Conservation (phyloP, 2,113 vertebrate genomes). For the Lepus europaeus region DNA sequence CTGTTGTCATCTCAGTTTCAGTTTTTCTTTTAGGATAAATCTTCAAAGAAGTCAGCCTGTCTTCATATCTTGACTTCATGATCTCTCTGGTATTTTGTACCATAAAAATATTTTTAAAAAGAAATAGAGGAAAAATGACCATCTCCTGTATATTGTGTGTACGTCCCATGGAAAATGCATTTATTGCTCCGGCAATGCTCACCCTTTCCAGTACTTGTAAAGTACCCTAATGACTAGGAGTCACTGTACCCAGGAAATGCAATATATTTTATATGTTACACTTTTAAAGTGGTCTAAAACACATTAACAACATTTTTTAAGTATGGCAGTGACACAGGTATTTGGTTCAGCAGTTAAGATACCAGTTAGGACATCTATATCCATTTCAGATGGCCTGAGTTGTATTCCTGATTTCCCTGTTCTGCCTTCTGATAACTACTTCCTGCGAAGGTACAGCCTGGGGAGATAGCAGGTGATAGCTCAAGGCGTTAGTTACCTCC, state of each 20-base stretch:
- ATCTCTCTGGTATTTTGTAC: slow-evolving; percentile 20
- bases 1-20: slow-evolving; percentile 41
- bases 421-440: too few relatives aligned
- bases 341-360: too few relatives aligned
- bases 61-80: slow-evolving; percentile 54
- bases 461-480: too few relatives aligned
- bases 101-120: slow-evolving; percentile 44
- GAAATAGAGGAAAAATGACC: background rate
- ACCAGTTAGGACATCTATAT: too few relatives aligned
- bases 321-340: too few relatives aligned
- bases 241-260: background rate
- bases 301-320: background rate
- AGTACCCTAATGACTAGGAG: background rate
- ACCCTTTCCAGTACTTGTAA: background rate
- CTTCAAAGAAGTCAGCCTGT: slow-evolving; percentile 36
- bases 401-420: too few relatives aligned
- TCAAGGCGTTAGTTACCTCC: too few relatives aligned
- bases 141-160: background rate
- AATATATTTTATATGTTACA: background rate
- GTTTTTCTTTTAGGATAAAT: slow-evolving; percentile 63
- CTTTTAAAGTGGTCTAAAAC: background rate
- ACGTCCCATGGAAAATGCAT: background rate
- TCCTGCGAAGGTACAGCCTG: too few relatives aligned
- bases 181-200: background rate
- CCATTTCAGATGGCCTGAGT: too few relatives aligned